Evolutionary conservation across 2,113 vertebrate genomes (phyloP).

Genomic region (Lophotis ruficrista): DNA sequence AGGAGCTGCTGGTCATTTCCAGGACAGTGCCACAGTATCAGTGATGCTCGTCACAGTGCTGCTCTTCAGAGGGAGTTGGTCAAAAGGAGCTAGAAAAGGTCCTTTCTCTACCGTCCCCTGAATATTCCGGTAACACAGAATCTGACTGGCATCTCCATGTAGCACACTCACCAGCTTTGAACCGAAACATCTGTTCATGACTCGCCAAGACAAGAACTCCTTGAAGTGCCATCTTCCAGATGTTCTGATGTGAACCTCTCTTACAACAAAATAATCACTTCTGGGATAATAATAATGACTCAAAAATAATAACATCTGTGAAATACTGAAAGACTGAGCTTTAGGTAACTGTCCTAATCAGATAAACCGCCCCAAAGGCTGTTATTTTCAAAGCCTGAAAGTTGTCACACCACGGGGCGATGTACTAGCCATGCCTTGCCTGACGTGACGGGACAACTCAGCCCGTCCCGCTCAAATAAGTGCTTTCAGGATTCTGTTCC

Average conservation of each 20-base stretch:
- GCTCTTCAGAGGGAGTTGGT: neutral
- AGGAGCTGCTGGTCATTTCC: neutral
- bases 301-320: neutral
- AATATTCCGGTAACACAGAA: neutral
- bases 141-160: neutral
- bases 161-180: neutral
- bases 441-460: neutral
- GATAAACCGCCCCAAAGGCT: neutral
- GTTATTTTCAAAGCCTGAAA: neutral
- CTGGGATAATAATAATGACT: neutral
- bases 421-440: neutral
- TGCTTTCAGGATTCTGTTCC: neutral
- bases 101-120: neutral
- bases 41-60: neutral
- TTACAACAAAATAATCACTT: neutral
- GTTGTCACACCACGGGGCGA: neutral
- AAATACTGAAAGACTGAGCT: neutral
- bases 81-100: neutral
- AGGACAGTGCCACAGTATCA: neutral
- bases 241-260: neutral
- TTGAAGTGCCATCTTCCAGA: neutral
- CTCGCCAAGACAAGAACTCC: neutral
- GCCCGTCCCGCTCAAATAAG: neutral
- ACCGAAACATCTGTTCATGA: neutral
- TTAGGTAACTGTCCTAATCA: neutral